These are phyloP conservation scores for Coenobita brevimanus DNA, from an alignment of 1,140 invertebrate genomes.

Conservation along the genomic window DNA sequence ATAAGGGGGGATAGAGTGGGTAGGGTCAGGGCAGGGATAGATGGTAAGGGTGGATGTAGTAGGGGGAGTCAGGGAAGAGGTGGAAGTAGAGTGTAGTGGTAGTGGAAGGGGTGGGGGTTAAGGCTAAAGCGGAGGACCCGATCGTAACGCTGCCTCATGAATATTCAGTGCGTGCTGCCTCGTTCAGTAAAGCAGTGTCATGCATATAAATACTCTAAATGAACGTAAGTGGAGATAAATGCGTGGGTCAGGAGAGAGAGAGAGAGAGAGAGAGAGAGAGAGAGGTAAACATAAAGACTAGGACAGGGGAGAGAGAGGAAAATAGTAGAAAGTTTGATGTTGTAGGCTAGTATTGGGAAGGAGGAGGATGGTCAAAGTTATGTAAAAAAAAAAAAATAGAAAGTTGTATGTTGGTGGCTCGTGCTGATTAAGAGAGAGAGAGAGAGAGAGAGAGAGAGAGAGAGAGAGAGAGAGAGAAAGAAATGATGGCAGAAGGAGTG, in stretches of 20 bases:
- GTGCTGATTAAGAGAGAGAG: not conserved
- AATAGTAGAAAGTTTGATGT: not conserved
- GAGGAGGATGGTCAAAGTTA: not conserved
- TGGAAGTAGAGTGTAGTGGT: too few species aligned
- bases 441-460: slow-evolving; percentile 15
- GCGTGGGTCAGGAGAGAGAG: not conserved
- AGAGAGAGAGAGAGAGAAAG: slow-evolving; percentile 21
- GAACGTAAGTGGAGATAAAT: slow-evolving; percentile 49
- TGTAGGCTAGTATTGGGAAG: not conserved
- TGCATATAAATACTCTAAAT: slow-evolving; percentile 54
- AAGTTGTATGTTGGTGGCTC: not conserved
- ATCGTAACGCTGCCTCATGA: slow-evolving; percentile 28
- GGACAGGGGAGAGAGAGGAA: not conserved
- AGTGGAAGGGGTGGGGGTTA: too few species aligned
- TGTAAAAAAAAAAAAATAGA: slow-evolving; percentile 7
- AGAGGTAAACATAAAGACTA: not conserved
- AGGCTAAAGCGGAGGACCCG: too few species aligned
- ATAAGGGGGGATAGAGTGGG: too few species aligned
- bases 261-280: too few species aligned
- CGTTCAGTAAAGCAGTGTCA: slow-evolving; percentile 34
- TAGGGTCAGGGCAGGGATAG: too few species aligned
- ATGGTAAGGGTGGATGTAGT: too few species aligned
- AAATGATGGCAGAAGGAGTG: not conserved
- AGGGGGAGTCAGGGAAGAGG: too few species aligned
- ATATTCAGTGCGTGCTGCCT: slow-evolving; percentile 30